Evolutionary conservation across 2,888 invertebrate species (phyloP), one percentile per base, ranked within the genome.

Genomic region (Cephus runcator): DNA sequence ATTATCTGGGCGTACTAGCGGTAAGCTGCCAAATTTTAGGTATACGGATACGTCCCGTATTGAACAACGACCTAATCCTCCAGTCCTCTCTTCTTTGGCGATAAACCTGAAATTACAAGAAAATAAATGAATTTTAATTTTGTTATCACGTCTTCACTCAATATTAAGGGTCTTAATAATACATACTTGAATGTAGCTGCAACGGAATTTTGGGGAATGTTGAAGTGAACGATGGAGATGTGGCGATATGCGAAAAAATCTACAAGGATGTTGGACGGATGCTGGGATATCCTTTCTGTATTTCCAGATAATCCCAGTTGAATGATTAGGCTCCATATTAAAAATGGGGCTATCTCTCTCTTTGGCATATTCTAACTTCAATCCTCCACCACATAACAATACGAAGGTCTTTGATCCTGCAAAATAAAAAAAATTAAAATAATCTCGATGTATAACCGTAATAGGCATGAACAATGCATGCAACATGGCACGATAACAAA

Each of bases 1-100:
- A 81, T 96, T 96, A 88, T 97, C 96, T 3, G 97, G 96, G 88
- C 95, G 95, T 79, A 97, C 94, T 4, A 97, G 95, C 34, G 98
- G 97, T 87, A 96, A 95, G 74, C 97, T 95, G 30, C 96, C 96
- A 84, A 95, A 94, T 89, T 97, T 97, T 77, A 98, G 91, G 88
- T 95, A 94, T 85, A 95, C 92, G 83, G 95, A 92, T 76, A 96
- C 94, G 86, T 95, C 93, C 86, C 93, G 93, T 6, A 94, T 92
- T 74, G 92, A 91, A 88, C 95, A 95, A 79, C 83, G 86, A 78
- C 90, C 90, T 81, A 94, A 93, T 69, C 95, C 94, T 92, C 93
- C 93, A 89, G 85, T 78, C 80, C 90, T 91, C 78, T 87, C 85
- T 83, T 91, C 91, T 82, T 88, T 89, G 40, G 82, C 88, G 73